phyloP scores from a whole-genome alignment of 2,797 vertebrate species.

The Hemibagrus guttatus region DNA sequence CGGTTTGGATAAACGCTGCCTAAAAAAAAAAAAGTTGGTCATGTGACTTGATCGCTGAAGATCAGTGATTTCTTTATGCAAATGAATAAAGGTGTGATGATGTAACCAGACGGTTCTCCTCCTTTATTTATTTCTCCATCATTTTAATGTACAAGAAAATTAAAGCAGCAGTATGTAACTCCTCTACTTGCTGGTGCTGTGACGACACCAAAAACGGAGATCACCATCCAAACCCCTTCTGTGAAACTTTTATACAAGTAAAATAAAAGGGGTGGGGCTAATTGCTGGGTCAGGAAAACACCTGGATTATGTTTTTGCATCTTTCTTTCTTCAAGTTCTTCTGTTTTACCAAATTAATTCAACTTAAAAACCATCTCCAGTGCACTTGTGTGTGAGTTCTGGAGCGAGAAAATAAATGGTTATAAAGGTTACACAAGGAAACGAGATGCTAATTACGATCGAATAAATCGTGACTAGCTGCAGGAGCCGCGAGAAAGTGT shows the following conservation, averaged over 20 bases:
- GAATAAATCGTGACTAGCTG: neutral
- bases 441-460: neutral
- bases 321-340: neutral
- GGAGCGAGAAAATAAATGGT: neutral
- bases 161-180: neutral
- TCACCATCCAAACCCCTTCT: neutral
- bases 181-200: neutral
- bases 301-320: neutral
- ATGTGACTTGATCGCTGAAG: conserved; percentile 70
- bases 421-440: neutral
- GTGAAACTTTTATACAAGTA: neutral
- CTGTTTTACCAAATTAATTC: neutral
- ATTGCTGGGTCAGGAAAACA: neutral
- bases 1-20: conserved; percentile 68
- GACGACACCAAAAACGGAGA: neutral
- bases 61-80: conserved; percentile 79
- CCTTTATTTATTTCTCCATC: neutral
- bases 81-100: conserved; percentile 77
- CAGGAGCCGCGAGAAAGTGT: no score
- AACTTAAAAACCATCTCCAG: neutral
- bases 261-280: neutral
- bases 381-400: neutral
- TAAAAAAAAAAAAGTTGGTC: conserved; percentile 49
- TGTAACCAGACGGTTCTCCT: conserved; percentile 38
- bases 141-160: neutral